phyloP scores from a whole-genome alignment of 2,888 invertebrate species.

The Agrilus cyanescens region DNA sequence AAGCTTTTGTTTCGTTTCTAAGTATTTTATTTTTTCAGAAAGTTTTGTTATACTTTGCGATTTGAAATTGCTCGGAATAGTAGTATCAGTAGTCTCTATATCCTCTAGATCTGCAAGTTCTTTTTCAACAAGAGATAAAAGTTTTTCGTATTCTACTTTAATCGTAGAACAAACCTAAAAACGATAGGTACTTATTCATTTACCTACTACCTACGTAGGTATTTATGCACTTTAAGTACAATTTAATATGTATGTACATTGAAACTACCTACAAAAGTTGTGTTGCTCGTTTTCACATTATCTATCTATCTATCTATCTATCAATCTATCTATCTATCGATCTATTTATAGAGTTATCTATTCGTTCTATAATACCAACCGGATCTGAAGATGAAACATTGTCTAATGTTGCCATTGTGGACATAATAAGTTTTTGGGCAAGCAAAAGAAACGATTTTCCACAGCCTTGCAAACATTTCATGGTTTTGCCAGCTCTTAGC shows the following conservation, averaged over 20 bases:
- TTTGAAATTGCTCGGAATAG: constrained; percentile 4
- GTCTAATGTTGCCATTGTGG: constrained; percentile 21
- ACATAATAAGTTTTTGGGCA: constrained; percentile 27
- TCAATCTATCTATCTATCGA: too few relatives aligned
- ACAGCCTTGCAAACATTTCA: constrained; percentile 28
- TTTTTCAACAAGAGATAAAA: constrained; percentile 29
- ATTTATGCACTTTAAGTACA: too few relatives aligned
- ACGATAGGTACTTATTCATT: too few relatives aligned
- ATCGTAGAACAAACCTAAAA: constrained; percentile 14
- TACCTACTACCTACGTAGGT: too few relatives aligned
- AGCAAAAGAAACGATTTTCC: constrained; percentile 28
- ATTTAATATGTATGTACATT: too few relatives aligned
- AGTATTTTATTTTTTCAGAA: constrained; percentile 29
- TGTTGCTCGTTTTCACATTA: too few relatives aligned
- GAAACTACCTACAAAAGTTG: too few relatives aligned
- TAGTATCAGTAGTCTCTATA: constrained; percentile 20
- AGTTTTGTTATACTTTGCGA: constrained; percentile 20
- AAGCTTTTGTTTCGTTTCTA: constrained; percentile 24
- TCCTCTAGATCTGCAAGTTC: constrained; percentile 30
- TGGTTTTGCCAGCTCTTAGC: constrained; percentile 28
- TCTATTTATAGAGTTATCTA: neutral
- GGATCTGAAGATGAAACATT: constrained; percentile 14
- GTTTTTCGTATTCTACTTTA: constrained; percentile 29
- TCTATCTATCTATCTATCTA: too few relatives aligned
- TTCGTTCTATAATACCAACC: too few relatives aligned